Percentiles rank a stretch among this genome's conserved stretches.
Conservation (phyloP, 2,797 vertebrate species). For the Neopelma chrysocephalum region DNA sequence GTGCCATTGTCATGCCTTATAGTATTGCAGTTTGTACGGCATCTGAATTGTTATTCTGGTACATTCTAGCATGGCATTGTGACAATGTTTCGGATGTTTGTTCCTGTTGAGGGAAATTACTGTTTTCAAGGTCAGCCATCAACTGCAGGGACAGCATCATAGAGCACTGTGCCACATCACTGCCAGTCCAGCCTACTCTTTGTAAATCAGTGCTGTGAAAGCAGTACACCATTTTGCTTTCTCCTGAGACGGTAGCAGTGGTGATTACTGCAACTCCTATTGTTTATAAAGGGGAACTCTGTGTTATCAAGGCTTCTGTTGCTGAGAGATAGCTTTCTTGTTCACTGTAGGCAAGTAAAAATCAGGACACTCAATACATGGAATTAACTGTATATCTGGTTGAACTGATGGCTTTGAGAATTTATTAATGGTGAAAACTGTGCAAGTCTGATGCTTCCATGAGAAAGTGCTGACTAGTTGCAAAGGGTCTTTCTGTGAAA, state of each 20-base stretch:
- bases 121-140: not conserved
- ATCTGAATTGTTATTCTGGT: slow-evolving; percentile 21
- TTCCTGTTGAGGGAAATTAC: not conserved
- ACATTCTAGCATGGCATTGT: not conserved
- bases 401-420: not conserved
- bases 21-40: not conserved
- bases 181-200: not conserved
- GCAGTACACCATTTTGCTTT: not conserved
- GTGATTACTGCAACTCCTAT: not conserved
- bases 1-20: not conserved
- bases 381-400: not conserved
- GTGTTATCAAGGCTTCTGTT: not conserved
- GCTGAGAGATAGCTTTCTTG: not conserved
- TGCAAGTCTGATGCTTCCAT: not conserved
- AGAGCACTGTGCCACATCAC: not conserved
- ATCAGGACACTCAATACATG: not conserved
- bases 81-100: not conserved
- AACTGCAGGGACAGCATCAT: not conserved
- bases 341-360: not conserved
- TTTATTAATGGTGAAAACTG: not conserved
- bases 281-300: not conserved
- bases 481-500: not conserved
- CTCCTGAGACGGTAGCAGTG: not conserved
- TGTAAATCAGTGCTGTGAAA: not conserved
- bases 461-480: not conserved